Conservation (phyloP, 2,888 invertebrate species). For the Perizoma flavofasciatum region DNA sequence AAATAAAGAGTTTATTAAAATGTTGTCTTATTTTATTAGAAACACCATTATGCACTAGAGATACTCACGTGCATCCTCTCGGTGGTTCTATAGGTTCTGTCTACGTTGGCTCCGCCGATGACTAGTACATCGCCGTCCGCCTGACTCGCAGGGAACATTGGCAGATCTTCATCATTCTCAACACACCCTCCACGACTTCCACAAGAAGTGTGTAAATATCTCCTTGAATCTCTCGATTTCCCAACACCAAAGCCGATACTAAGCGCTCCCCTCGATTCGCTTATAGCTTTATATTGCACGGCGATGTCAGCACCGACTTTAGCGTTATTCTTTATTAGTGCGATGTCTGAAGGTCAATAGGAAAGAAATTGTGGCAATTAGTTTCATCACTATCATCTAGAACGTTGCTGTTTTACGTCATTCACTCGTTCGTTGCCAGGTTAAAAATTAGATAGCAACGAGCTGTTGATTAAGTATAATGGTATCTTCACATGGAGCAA, state of each 20-base stretch:
- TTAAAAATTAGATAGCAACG: slow-evolving; percentile 49
- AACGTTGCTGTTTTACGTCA: slow-evolving; percentile 56
- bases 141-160: slow-evolving; percentile 40
- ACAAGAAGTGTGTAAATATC: slow-evolving; percentile 64
- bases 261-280: slow-evolving; percentile 53
- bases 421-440: slow-evolving; percentile 54
- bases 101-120: slow-evolving; percentile 91
- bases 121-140: slow-evolving; percentile 82
- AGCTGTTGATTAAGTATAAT: slow-evolving; percentile 6
- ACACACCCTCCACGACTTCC: slow-evolving; percentile 27
- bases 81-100: slow-evolving; percentile 86
- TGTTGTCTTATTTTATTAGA: slow-evolving; percentile 51
- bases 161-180: slow-evolving; percentile 39
- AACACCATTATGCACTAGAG: too few species aligned
- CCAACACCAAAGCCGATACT: slow-evolving; percentile 51
- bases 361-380: slow-evolving; percentile 69
- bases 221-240: slow-evolving; percentile 45
- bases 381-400: slow-evolving; percentile 59
- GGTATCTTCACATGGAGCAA: slow-evolving; percentile 28
- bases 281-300: slow-evolving; percentile 80
- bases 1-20: slow-evolving; percentile 82
- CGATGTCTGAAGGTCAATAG: slow-evolving; percentile 88
- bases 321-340: slow-evolving; percentile 97
- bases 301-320: slow-evolving; percentile 92
- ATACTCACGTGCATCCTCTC: slow-evolving; percentile 86